phyloP scores from a whole-genome alignment of 1,140 invertebrate genomes.

The Kradibia gibbosae region DNA sequence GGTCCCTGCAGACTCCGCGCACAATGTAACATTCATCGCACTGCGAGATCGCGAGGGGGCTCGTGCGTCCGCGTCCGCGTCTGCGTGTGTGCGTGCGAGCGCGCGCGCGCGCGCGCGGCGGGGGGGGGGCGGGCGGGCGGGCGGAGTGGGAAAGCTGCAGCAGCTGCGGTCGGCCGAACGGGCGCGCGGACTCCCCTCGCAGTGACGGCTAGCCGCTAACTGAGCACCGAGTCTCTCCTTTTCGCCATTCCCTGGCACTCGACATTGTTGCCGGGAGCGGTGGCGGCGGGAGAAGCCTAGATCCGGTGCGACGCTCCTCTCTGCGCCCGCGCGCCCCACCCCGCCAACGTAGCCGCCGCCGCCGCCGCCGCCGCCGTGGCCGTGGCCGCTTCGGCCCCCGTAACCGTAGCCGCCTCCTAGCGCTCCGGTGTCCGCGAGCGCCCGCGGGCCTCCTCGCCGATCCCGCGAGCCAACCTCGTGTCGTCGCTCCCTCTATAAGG shows the following conservation, averaged over 20 bases:
- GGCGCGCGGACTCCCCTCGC: conserved; percentile 53
- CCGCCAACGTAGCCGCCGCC: conserved; percentile 56
- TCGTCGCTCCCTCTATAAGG: conserved; percentile 43
- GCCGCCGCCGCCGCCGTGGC: conserved; percentile 41
- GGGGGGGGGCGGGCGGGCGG: too few relatives aligned
- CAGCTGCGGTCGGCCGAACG: too few relatives aligned
- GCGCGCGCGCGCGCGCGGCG: too few relatives aligned
- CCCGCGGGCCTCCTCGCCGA: not conserved
- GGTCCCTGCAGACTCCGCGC: not conserved
- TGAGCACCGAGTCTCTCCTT: conserved; percentile 56
- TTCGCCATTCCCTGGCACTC: conserved; percentile 50
- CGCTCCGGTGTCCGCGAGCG: conserved; percentile 49
- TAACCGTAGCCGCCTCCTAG: conserved; percentile 7
- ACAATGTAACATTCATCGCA: not conserved
- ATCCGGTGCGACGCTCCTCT: too few relatives aligned
- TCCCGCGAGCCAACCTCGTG: not conserved
- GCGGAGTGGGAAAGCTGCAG: not conserved
- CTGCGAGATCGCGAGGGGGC: too few relatives aligned
- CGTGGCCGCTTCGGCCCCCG: not conserved
- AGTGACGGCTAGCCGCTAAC: conserved; percentile 70
- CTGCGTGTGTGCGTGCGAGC: too few relatives aligned
- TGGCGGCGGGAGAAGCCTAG: too few relatives aligned
- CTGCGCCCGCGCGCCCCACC: conserved; percentile 33
- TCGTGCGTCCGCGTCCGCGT: too few relatives aligned
- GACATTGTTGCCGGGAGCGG: too few relatives aligned